A percentile compares a stretch with the other conserved stretches of the same genome.
These are phyloP conservation scores for Lasius fuliginosus DNA, from an alignment of 2,888 invertebrate species.

Conservation along the genomic window DNA sequence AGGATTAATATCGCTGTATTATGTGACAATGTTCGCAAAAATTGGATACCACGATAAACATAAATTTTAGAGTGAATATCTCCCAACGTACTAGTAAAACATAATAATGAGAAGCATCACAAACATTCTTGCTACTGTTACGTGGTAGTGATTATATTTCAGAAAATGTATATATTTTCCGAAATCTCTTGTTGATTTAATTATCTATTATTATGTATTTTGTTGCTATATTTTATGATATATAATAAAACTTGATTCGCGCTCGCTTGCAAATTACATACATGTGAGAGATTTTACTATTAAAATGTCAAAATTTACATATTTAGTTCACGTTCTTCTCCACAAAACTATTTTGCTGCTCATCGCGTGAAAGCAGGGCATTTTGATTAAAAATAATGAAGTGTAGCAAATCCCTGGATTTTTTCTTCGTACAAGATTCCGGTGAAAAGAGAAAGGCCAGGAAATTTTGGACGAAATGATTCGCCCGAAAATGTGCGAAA, in stretches of 20 bases:
- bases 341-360: neutral
- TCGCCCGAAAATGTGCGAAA: neutral
- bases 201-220: neutral
- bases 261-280: neutral
- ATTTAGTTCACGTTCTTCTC: neutral
- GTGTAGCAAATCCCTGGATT: neutral
- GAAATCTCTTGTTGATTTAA: neutral
- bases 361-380: neutral
- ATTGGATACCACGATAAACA: neutral
- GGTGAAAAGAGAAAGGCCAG: neutral
- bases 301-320: slow-evolving; percentile 36
- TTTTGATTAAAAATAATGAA: neutral
- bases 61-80: neutral
- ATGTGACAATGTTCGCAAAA: neutral
- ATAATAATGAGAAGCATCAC: neutral
- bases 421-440: neutral
- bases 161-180: neutral
- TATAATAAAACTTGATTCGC: neutral
- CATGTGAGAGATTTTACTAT: neutral
- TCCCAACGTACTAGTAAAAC: neutral
- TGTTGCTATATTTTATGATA: neutral
- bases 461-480: neutral
- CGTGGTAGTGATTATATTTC: neutral
- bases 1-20: neutral
- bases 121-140: neutral